phyloP scores from a whole-genome alignment of 2,113 vertebrate species.

The Hyperopisus bebe region DNA sequence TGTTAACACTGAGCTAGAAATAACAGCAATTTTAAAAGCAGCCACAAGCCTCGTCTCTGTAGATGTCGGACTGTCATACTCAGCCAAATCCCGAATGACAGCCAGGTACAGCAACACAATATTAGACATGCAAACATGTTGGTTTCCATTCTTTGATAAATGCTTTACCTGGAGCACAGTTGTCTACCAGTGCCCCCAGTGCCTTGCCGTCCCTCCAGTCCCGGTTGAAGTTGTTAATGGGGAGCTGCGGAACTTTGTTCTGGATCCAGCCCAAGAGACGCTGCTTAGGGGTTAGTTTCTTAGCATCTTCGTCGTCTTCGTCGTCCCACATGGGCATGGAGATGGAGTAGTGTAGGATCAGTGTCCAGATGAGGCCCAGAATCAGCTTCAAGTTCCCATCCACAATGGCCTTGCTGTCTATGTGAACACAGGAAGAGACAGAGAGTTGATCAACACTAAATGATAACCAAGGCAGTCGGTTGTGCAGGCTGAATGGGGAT shows the following conservation, averaged over 20 bases:
- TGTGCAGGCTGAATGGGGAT: background rate
- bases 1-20: background rate
- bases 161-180: constrained; percentile 79
- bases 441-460: background rate
- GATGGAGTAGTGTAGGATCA: constrained; percentile 95
- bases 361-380: constrained; percentile 88
- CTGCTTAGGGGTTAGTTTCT: constrained; percentile 88
- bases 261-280: constrained; percentile 92
- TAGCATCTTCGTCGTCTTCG: constrained; percentile 82
- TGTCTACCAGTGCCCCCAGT: constrained; percentile 85
- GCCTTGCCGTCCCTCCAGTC: constrained; percentile 91
- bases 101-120: background rate
- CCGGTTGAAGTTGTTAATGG: constrained; percentile 86
- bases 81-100: constrained; percentile 36
- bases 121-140: background rate
- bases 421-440: constrained; percentile 14
- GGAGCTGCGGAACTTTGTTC: constrained; percentile 87
- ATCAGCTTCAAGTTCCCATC: constrained; percentile 94
- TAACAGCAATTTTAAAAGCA: background rate
- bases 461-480: background rate
- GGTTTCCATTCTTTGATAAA: background rate
- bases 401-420: constrained; percentile 94
- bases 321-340: constrained; percentile 98
- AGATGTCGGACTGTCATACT: background rate
- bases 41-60: background rate